A percentile compares a stretch with the other conserved stretches of the same genome.
Conservation (phyloP, 2,888 invertebrate genomes). For the Pseudoips prasinana region DNA sequence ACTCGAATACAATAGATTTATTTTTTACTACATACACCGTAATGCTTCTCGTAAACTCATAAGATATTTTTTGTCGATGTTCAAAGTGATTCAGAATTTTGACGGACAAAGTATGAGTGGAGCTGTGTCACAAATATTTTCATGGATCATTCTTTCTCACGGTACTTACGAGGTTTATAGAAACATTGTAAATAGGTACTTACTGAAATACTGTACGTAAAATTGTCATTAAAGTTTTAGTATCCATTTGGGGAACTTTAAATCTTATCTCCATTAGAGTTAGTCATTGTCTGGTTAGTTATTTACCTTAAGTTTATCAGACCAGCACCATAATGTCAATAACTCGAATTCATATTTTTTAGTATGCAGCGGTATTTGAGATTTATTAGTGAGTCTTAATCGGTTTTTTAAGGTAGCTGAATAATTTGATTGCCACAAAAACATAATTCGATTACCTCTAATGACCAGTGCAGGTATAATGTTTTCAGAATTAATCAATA, state of each 20-base stretch:
- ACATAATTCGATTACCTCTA: constrained; percentile 23
- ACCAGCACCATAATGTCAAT: no score
- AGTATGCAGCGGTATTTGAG: no score
- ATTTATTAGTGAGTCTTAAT: background rate
- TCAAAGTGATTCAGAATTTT: constrained; percentile 40
- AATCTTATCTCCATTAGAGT: constrained; percentile 48
- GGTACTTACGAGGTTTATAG: constrained; percentile 10
- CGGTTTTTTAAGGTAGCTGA: constrained; percentile 1
- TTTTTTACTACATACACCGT: constrained; percentile 14
- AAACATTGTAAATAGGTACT: constrained; percentile 4
- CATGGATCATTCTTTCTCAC: constrained; percentile 5
- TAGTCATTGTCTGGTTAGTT: constrained; percentile 26
- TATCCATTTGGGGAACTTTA: constrained; percentile 48
- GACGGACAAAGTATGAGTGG: constrained; percentile 21
- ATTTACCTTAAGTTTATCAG: constrained; percentile 24
- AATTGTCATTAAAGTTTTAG: constrained; percentile 57
- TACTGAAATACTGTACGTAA: constrained; percentile 32
- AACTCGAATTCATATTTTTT: no score
- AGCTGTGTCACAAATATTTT: constrained; percentile 1
- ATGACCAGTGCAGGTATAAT: no score
- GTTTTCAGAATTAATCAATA: no score
- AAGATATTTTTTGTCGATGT: constrained; percentile 20
- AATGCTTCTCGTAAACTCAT: constrained; percentile 10
- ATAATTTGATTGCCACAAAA: constrained; percentile 16
- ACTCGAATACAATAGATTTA: constrained; percentile 31